Conservation (phyloP, 2,113 vertebrate genomes). For the Pogona vitticeps region DNA sequence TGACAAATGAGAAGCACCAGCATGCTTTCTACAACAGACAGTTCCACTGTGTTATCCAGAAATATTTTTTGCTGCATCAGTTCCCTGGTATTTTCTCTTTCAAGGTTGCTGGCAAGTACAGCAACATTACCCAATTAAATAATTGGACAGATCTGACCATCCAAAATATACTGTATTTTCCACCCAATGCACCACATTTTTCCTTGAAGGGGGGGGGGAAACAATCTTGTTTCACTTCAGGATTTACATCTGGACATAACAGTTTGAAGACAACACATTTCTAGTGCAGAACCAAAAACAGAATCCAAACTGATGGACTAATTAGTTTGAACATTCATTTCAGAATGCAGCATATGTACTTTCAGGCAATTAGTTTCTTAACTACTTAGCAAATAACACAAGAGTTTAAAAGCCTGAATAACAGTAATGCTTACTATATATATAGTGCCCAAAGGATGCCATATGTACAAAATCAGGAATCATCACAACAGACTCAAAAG, state of each 20-base stretch:
- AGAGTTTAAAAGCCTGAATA: rapidly evolving
- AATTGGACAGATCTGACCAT: slow-evolving; percentile 19
- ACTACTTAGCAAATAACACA: slow-evolving; percentile 13
- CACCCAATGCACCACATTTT: not conserved
- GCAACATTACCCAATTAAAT: slow-evolving; percentile 52
- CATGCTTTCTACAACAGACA: not conserved
- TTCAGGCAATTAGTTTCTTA: not conserved
- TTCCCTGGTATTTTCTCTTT: not conserved
- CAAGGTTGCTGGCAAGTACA: not conserved
- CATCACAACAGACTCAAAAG: not conserved
- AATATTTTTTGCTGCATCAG: not conserved
- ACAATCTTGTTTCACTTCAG: slow-evolving; percentile 19
- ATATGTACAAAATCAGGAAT: not conserved
- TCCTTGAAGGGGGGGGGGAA: not conserved
- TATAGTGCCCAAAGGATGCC: not conserved
- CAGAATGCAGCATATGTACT: not conserved
- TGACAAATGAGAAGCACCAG: not conserved
- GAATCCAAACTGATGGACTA: slow-evolving; percentile 17
- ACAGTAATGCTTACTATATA: not conserved
- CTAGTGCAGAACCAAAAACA: slow-evolving; percentile 15
- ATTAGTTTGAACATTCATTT: slow-evolving; percentile 45
- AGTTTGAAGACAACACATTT: not conserved
- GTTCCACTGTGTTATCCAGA: not conserved
- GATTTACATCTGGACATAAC: slow-evolving; percentile 36
- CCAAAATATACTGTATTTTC: slow-evolving; percentile 38